phyloP scores from a whole-genome alignment of 2,797 vertebrate species.

The Chrosomus eos region DNA sequence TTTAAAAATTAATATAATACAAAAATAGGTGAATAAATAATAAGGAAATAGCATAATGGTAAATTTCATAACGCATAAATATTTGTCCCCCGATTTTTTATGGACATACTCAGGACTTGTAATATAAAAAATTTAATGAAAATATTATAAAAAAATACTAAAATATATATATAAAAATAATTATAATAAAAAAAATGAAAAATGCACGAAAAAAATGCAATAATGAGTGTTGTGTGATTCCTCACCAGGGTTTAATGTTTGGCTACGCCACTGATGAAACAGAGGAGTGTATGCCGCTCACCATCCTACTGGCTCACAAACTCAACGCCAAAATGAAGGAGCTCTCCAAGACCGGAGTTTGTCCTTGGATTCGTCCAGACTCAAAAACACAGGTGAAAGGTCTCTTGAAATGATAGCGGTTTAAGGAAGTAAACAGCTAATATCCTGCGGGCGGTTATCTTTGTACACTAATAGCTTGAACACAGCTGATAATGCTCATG shows the following conservation, averaged over 20 bases:
- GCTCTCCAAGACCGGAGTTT: constrained; percentile 71
- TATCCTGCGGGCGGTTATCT: neutral
- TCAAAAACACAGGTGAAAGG: constrained; percentile 77
- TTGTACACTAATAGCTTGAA: neutral
- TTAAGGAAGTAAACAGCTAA: neutral
- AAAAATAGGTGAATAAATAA: too few species aligned
- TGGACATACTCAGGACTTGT: too few species aligned
- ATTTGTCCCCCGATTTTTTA: neutral
- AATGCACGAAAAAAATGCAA: too few species aligned
- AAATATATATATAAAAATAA: neutral
- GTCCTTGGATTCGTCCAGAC: constrained; percentile 79
- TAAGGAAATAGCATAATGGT: neutral
- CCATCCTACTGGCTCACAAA: constrained; percentile 77
- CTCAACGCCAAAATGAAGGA: constrained; percentile 74
- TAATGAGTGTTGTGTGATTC: neutral
- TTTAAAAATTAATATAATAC: too few species aligned
- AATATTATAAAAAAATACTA: too few species aligned
- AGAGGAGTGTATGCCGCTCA: constrained; percentile 81
- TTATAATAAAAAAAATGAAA: neutral
- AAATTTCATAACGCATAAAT: neutral
- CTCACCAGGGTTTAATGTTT: constrained; percentile 80
- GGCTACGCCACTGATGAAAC: constrained; percentile 83
- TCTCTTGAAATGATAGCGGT: neutral
- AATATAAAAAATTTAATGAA: too few species aligned
- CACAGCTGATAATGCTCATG: neutral